Evolutionary conservation across 2,113 vertebrate genomes (phyloP).

Genomic region (Protobothrops flavoviridis): DNA sequence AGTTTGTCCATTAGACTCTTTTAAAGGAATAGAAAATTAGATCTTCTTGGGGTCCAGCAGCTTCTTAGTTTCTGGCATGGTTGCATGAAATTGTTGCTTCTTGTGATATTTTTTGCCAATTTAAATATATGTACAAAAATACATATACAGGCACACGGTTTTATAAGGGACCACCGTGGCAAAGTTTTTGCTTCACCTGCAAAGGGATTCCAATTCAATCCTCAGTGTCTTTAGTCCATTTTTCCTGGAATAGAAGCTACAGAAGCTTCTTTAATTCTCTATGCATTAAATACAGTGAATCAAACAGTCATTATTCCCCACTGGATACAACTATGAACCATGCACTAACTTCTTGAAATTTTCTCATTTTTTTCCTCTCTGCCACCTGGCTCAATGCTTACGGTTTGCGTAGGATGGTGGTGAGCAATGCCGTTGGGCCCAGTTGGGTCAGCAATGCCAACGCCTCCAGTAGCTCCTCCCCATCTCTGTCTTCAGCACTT

Average conservation of each 20-base stretch:
- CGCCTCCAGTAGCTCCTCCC: conserved; percentile 86
- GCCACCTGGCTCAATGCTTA: conserved; percentile 60
- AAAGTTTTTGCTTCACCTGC: neutral
- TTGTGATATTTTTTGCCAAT: neutral
- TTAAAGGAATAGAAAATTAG: neutral
- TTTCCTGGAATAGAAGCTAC: neutral
- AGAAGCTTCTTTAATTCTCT: neutral
- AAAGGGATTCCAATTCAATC: neutral
- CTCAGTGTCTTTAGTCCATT: neutral
- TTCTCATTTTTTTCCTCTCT: too few species aligned
- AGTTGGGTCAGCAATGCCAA: conserved; percentile 85
- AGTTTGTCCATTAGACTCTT: neutral
- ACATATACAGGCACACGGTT: neutral
- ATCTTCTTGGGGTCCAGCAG: neutral
- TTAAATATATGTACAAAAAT: neutral
- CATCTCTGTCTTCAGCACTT: conserved; percentile 30
- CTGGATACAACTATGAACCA: neutral
- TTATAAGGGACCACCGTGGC: neutral
- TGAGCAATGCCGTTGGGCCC: conserved; percentile 87
- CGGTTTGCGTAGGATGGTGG: conserved; percentile 90
- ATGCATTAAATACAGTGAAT: neutral
- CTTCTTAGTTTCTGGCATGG: neutral
- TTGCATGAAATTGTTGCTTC: neutral
- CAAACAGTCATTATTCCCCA: neutral
- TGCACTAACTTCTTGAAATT: neutral